A percentile compares a stretch with the other conserved stretches of the same genome.
Evolutionary conservation across 2,888 invertebrate species (phyloP).

Genomic region (Pristionchus arcanus): DNA sequence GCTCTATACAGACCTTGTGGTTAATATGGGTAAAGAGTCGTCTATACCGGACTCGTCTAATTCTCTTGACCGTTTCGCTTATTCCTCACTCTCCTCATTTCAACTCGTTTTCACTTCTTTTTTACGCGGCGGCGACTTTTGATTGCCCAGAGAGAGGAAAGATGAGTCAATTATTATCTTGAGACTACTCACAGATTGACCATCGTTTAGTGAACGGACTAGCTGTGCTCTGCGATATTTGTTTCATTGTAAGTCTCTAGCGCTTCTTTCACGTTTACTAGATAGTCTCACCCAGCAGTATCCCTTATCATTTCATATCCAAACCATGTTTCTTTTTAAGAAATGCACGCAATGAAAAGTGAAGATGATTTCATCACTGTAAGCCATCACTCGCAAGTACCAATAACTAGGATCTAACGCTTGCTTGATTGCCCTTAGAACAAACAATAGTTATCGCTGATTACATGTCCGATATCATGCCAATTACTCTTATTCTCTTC

Average conservation of each 20-base stretch:
- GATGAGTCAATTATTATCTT: constrained; percentile 45
- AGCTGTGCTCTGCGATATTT: not conserved
- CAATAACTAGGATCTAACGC: not conserved
- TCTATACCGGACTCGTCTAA: not conserved
- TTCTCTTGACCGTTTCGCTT: constrained; percentile 15
- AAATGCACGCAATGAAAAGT: not conserved
- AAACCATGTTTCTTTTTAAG: too few species aligned
- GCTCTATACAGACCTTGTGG: not conserved
- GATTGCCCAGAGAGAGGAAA: not conserved
- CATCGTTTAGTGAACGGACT: not conserved
- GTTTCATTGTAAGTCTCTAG: not conserved
- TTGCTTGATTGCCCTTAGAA: not conserved
- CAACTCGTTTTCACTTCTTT: constrained; percentile 43
- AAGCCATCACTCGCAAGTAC: too few species aligned
- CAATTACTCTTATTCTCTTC: not conserved
- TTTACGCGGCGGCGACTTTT: constrained; percentile 30
- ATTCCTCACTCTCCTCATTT: constrained; percentile 10
- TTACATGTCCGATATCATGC: not conserved
- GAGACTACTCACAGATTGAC: constrained; percentile 6
- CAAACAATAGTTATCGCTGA: not conserved
- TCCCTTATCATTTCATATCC: too few species aligned
- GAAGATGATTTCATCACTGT: too few species aligned
- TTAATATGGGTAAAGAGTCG: not conserved
- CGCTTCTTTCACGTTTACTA: not conserved
- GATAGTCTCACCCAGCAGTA: too few species aligned